Evolutionary conservation across 2,888 invertebrate genomes (phyloP), one percentile per base, ranked within the genome.

Genomic region (Acrobasis repandana): DNA sequence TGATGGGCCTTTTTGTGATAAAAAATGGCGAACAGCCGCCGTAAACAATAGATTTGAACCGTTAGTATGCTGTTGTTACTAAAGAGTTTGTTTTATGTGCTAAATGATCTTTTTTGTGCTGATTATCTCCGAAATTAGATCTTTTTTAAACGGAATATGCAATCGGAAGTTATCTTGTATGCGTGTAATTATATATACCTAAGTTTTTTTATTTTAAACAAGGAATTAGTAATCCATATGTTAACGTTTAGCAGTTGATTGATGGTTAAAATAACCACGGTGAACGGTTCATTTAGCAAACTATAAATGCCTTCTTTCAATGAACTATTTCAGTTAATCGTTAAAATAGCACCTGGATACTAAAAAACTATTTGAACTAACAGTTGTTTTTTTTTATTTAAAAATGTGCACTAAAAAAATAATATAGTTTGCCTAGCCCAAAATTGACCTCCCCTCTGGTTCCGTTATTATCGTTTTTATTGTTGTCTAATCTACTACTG

Each of bases 31-130:
- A 60, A 28, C 57, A 57, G 78, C 77, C 79, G 80, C 82, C 20
- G 33, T 59, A 59, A 59, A 59, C 59, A 59, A 59, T 51, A 43
- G 49, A 49, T 36, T 38, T 50, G 15, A 59, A 52, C 59, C 51
- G 51, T 61, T 59, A 61, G 86, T 83, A 82, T 82, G 77, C 82
- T 77, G 84, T 88, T 88, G 84, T 83, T 76, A 64, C 68, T 81
- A 88, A 86, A 86, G 79, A 82, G 86, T 79, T 83, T 77, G 63
- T 65, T 67, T 65, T 64, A 62, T 59, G 56, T 58, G 47, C 61
- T 63, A 65, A 65, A 67, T 56, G 49, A 48, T 36, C 36, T 34
- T 49, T 58, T 58, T 56, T 15, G 9, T 36, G 16, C 28, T 14
- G 15, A 61, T 62, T 49, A 62, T 61, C 20, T 20, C 63, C 63